Percentiles rank a stretch among this genome's conserved stretches.
These are phyloP conservation scores for Oophaga sylvatica DNA, from an alignment of 2,797 vertebrate species.

Conservation along the genomic window DNA sequence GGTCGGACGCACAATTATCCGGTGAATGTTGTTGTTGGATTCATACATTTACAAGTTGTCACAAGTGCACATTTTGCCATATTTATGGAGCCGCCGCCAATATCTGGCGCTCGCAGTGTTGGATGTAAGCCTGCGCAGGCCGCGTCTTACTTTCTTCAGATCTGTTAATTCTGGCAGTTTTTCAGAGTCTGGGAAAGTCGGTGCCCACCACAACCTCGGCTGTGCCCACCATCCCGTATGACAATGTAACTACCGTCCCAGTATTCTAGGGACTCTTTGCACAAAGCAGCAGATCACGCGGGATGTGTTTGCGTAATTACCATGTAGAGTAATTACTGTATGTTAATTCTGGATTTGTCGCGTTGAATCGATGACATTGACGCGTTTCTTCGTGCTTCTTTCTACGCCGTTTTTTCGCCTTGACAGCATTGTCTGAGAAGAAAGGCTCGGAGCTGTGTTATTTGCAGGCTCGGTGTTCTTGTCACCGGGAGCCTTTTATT, in stretches of 20 bases:
- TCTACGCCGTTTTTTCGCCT: background rate
- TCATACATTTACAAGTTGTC: too few relatives aligned
- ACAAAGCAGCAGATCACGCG: background rate
- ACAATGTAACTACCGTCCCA: background rate
- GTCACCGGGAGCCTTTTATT: conserved; percentile 30
- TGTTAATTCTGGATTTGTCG: conserved; percentile 39
- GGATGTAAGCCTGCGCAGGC: too few relatives aligned
- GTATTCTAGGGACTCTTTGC: background rate
- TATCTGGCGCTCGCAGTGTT: too few relatives aligned
- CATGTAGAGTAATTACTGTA: conserved; percentile 37
- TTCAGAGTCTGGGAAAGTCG: background rate
- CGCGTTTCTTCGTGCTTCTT: conserved; percentile 10
- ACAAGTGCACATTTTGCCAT: too few relatives aligned
- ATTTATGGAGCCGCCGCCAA: too few relatives aligned
- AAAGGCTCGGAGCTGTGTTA: background rate
- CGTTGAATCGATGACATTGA: conserved; percentile 45
- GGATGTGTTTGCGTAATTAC: conserved; percentile 15
- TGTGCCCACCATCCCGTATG: background rate
- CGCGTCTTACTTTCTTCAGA: too few relatives aligned
- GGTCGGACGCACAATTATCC: too few relatives aligned
- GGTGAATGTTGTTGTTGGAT: too few relatives aligned
- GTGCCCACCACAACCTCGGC: background rate
- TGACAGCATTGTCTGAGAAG: conserved; percentile 47
- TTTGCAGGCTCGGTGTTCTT: conserved; percentile 9
- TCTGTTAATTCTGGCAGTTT: background rate